A percentile compares a stretch with the other conserved stretches of the same genome.
These are phyloP conservation scores for Etheostoma spectabile DNA, from an alignment of 2,113 vertebrate genomes.

Conservation along the genomic window DNA sequence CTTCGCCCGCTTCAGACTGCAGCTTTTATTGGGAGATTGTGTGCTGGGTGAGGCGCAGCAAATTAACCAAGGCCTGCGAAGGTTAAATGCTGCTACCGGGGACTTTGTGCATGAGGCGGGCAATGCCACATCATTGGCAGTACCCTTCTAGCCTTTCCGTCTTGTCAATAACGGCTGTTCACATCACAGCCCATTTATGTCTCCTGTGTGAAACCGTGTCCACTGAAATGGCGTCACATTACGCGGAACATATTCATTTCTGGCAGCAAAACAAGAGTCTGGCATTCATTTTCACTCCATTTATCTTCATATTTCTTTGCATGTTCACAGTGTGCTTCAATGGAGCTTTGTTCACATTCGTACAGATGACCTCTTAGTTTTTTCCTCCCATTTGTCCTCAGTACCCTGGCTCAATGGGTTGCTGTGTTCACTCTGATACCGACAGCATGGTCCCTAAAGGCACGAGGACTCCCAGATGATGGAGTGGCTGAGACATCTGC, in stretches of 20 bases:
- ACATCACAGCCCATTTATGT: slow-evolving; percentile 48
- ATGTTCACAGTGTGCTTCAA: slow-evolving; percentile 41
- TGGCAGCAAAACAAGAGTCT: slow-evolving; percentile 18
- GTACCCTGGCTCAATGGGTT: slow-evolving; percentile 60
- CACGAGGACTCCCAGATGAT: slow-evolving; percentile 70
- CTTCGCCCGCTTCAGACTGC: slow-evolving; percentile 43
- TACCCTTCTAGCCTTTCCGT: slow-evolving; percentile 20
- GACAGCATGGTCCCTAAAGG: slow-evolving; percentile 56
- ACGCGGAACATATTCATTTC: slow-evolving; percentile 28
- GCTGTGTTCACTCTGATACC: slow-evolving; percentile 64
- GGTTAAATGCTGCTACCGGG: slow-evolving; percentile 67
- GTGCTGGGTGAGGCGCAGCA: slow-evolving; percentile 39
- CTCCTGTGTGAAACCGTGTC: slow-evolving; percentile 28
- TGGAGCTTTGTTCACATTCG: slow-evolving; percentile 59
- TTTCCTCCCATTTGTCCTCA: slow-evolving; percentile 64
- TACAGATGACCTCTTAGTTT: slow-evolving; percentile 63
- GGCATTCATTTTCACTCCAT: slow-evolving; percentile 34
- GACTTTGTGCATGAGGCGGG: slow-evolving; percentile 42
- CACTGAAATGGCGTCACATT: slow-evolving; percentile 31
- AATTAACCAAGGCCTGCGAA: slow-evolving; percentile 66
- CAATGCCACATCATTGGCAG: slow-evolving; percentile 37
- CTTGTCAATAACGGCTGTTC: slow-evolving; percentile 46
- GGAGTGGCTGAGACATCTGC: slow-evolving; percentile 71
- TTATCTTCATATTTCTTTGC: slow-evolving; percentile 38
- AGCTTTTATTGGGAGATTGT: slow-evolving; percentile 53